These are phyloP conservation scores for Pterostichus niger DNA, from an alignment of 2,888 invertebrate genomes.

Conservation along the genomic window DNA sequence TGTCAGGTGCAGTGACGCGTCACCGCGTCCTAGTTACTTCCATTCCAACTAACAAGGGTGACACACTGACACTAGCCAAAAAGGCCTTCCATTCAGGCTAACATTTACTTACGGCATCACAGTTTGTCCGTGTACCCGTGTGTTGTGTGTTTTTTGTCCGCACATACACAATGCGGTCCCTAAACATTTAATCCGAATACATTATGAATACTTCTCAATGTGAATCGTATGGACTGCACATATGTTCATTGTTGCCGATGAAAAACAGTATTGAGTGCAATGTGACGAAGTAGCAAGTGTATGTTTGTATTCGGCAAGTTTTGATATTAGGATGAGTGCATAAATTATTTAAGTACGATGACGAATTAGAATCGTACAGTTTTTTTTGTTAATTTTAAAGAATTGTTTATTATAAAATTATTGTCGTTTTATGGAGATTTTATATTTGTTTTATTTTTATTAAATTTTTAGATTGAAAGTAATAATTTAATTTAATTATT, in stretches of 20 bases:
- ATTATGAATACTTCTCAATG: slow-evolving; percentile 76
- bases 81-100: not conserved
- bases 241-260: slow-evolving; percentile 76
- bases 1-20: slow-evolving; percentile 16
- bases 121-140: not conserved
- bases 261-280: slow-evolving; percentile 72
- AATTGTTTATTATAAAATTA: too few species aligned
- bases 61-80: not conserved
- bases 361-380: not conserved
- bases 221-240: slow-evolving; percentile 78
- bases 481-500: too few species aligned
- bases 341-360: slow-evolving; percentile 4
- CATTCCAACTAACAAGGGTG: slow-evolving; percentile 20
- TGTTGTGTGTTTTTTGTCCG: slow-evolving; percentile 59
- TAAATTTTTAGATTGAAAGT: too few species aligned
- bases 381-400: too few species aligned
- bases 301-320: slow-evolving; percentile 33
- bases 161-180: slow-evolving; percentile 68
- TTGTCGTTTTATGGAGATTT: too few species aligned
- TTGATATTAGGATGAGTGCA: slow-evolving; percentile 2
- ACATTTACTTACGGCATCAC: slow-evolving; percentile 31
- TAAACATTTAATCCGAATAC: slow-evolving; percentile 73
- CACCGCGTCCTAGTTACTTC: slow-evolving; percentile 4
- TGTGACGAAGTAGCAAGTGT: slow-evolving; percentile 34
- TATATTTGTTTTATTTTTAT: too few species aligned